Percentiles rank a stretch among this genome's conserved stretches.
Evolutionary conservation across 1,140 invertebrate genomes (phyloP).

Genomic region (Trichonephila clavipes): DNA sequence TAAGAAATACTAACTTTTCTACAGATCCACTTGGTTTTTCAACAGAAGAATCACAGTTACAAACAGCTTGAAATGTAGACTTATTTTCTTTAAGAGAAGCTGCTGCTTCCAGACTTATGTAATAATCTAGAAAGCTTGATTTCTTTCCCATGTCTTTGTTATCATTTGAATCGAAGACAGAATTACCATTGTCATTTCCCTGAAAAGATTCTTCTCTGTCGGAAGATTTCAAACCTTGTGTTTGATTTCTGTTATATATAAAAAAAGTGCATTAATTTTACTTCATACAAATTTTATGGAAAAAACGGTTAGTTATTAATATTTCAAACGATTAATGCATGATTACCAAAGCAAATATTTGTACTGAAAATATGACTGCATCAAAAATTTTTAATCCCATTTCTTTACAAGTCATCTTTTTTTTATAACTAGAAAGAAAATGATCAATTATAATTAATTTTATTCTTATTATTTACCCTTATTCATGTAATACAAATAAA

Average conservation of each 20-base stretch:
- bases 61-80: constrained; percentile 19
- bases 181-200: constrained; percentile 64
- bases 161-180: constrained; percentile 73
- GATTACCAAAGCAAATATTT: too few relatives aligned
- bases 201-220: constrained; percentile 41
- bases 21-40: constrained; percentile 7
- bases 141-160: constrained; percentile 71
- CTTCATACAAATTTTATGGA: neutral
- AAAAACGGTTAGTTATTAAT: neutral
- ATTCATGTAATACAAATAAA: too few relatives aligned
- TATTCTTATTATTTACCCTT: too few relatives aligned
- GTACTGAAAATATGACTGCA: too few relatives aligned
- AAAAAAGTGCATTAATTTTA: neutral
- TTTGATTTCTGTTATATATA: constrained; percentile 36
- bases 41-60: constrained; percentile 30
- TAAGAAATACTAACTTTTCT: constrained; percentile 46
- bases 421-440: too few relatives aligned
- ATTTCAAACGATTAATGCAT: too few relatives aligned
- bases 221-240: constrained; percentile 51
- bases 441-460: too few relatives aligned
- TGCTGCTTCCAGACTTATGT: constrained; percentile 76
- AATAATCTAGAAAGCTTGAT: constrained; percentile 77
- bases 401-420: too few relatives aligned
- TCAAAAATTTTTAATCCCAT: too few relatives aligned
- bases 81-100: constrained; percentile 61